Base-by-base conservation (phyloP, 1,140 invertebrate genomes). In the Trichoplusia ni region DNA sequence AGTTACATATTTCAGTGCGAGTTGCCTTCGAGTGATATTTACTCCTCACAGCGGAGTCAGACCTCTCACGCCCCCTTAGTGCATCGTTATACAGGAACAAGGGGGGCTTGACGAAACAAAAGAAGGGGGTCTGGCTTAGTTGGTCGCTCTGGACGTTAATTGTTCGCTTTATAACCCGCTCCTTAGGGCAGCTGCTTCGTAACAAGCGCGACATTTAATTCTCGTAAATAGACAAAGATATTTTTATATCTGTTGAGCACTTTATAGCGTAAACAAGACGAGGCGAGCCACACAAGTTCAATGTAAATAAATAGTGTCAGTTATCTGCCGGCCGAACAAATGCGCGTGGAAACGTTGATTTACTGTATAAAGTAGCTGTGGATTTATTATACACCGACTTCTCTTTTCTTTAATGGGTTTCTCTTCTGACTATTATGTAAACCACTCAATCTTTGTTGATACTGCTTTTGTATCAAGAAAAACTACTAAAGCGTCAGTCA, bases 221-320 rank as follows among this genome's bases (percentile, higher is more conserved):
- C 85, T 86, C 77, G 76, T 90, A 89, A 89, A 90, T 86, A 88
- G 83, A 86, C 79, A 86, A 81, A 84, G 80, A 86, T 90, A 90
- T 90, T 87, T 89, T 86, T 88, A 86, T 86, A 88, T 86, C 81
- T 82, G 73, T 72, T 78, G 73, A 81, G 79, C 73, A 86, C 77
- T 86, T 79, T 60, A 62, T 61, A 78, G 68, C 69, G 73, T 87
- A 89, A 89, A 90, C 86, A 90, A 70, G 68, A 47, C n/a, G n/a
- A n/a, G n/a, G n/a, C n/a, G 71, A 69, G 73, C 75, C 72, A 72
- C 77, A 84, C 78, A 82, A 82, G 80, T 81, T 78, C 72, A 84
- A 79, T 73, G 77, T 86, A 88, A 88, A 88, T 81, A 88, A 87
- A 84, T 59, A 68, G 60, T 53, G 60, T 42, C 33, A 60, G 67